These are phyloP conservation scores for Silurus meridionalis DNA, from an alignment of 2,113 vertebrate species.

Conservation along the genomic window DNA sequence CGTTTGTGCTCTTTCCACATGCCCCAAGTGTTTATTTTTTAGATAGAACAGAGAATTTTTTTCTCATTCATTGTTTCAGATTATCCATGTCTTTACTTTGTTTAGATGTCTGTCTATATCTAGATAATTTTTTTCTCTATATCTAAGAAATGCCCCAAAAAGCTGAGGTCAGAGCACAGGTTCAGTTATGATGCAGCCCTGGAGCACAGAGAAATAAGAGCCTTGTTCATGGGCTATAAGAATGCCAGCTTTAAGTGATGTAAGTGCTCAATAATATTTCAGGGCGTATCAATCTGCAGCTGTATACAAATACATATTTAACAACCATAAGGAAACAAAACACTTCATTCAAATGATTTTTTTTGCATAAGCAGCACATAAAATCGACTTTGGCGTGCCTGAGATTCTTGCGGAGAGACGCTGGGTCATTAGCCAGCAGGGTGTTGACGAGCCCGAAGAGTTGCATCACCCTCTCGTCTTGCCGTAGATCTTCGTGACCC, in stretches of 20 bases:
- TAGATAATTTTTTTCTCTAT: background rate
- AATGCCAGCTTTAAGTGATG: too few species aligned
- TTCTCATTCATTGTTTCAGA: background rate
- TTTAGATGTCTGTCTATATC: background rate
- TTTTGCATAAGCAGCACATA: background rate
- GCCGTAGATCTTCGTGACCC: slow-evolving; percentile 94
- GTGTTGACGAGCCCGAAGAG: slow-evolving; percentile 98
- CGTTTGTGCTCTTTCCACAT: too few species aligned
- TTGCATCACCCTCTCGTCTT: slow-evolving; percentile 98
- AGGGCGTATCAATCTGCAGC: background rate
- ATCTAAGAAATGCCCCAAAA: too few species aligned
- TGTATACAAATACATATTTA: background rate
- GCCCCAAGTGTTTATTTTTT: background rate
- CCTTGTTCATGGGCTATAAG: too few species aligned
- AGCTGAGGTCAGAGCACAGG: too few species aligned
- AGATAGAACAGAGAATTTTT: background rate
- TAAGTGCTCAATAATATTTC: background rate
- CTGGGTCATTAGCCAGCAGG: slow-evolving; percentile 93
- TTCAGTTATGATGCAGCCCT: too few species aligned
- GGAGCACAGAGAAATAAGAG: too few species aligned
- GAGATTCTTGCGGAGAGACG: slow-evolving; percentile 97
- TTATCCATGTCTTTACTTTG: background rate
- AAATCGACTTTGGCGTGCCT: slow-evolving; percentile 69
- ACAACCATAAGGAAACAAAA: background rate
- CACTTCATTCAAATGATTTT: background rate